phyloP scores from a whole-genome alignment of 2,113 vertebrate genomes.

The Xiphophorus hellerii region DNA sequence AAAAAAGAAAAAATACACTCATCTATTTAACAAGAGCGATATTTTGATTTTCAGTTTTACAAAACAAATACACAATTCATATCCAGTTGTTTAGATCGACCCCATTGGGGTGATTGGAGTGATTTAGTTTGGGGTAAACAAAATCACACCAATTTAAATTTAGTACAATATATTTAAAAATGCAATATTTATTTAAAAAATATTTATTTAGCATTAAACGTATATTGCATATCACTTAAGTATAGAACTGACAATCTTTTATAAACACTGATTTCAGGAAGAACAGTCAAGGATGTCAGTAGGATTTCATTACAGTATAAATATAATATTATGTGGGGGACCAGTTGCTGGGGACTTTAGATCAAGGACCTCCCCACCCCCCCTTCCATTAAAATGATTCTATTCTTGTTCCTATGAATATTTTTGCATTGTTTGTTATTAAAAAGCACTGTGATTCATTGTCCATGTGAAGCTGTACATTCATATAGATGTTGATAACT shows the following conservation, averaged over 20 bases:
- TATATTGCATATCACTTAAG: neutral
- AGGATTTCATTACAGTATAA: slow-evolving; percentile 48
- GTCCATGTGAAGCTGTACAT: too few relatives aligned
- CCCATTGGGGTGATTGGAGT: neutral
- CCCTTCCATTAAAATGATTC: too few relatives aligned
- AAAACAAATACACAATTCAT: neutral
- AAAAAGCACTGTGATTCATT: too few relatives aligned
- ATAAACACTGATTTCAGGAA: neutral
- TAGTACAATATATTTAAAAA: neutral
- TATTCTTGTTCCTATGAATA: too few relatives aligned
- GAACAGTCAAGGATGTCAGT: slow-evolving; percentile 7
- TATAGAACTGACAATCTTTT: neutral
- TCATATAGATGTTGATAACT: too few relatives aligned
- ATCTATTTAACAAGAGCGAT: too few relatives aligned
- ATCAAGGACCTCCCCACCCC: too few relatives aligned
- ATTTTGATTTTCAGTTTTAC: neutral
- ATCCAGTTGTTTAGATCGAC: neutral
- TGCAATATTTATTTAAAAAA: too few relatives aligned
- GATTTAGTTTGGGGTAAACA: too few relatives aligned
- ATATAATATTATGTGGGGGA: slow-evolving; percentile 15
- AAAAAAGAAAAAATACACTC: too few relatives aligned
- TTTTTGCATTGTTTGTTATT: too few relatives aligned
- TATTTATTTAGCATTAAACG: neutral
- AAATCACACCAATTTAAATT: neutral
- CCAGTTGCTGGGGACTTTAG: too few relatives aligned